Conservation (phyloP, 2,888 invertebrate genomes). For the Andrena minutula region DNA sequence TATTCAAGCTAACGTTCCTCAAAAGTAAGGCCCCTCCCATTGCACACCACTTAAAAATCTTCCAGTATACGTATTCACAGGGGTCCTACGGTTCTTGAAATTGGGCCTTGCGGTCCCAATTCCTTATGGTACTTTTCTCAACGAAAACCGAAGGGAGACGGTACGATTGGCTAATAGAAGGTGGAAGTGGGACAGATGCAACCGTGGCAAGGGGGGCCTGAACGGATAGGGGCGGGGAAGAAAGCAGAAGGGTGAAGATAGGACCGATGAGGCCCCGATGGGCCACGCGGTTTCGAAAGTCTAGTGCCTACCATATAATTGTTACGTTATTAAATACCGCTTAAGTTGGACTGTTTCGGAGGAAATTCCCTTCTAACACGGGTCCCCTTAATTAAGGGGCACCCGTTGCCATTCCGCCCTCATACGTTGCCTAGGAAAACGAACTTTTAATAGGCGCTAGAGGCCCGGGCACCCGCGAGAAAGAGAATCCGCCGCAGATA, state of each 20-base stretch:
- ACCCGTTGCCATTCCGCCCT: slow-evolving; percentile 69
- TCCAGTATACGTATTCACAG: slow-evolving; percentile 65
- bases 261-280: slow-evolving; percentile 43
- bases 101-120: slow-evolving; percentile 68
- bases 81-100: slow-evolving; percentile 75
- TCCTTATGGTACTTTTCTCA: slow-evolving; percentile 68
- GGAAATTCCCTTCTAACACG: slow-evolving; percentile 71
- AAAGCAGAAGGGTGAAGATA: slow-evolving; percentile 55
- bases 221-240: slow-evolving; percentile 34
- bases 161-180: neutral
- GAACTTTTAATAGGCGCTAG: slow-evolving; percentile 76
- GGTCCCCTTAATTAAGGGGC: slow-evolving; percentile 77
- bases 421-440: slow-evolving; percentile 74
- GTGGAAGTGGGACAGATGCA: neutral
- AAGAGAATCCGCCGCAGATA: slow-evolving; percentile 69
- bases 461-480: slow-evolving; percentile 64
- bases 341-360: slow-evolving; percentile 75
- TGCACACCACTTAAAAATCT: neutral
- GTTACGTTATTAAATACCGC: slow-evolving; percentile 84
- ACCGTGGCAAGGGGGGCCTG: neutral
- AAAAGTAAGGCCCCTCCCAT: neutral
- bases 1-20: too few relatives aligned
- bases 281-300: slow-evolving; percentile 72
- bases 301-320: slow-evolving; percentile 83
- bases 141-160: slow-evolving; percentile 51